Conservation (phyloP, 2,888 invertebrate species). For the Acleris emargana region DNA sequence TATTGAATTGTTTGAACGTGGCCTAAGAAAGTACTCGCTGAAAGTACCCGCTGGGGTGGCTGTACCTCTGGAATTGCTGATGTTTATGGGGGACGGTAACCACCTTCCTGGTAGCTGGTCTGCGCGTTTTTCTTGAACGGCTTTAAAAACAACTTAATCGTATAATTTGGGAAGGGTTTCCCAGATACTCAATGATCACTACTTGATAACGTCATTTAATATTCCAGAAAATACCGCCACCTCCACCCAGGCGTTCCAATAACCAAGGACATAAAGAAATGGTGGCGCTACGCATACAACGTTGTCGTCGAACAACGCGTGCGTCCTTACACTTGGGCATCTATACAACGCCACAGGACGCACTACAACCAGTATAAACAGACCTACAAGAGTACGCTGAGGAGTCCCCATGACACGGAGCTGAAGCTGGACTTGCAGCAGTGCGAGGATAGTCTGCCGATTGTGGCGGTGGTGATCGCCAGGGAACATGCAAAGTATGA, state of each 20-base stretch:
- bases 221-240: constrained; percentile 84
- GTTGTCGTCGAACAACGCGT: constrained; percentile 88
- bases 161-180: no score
- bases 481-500: constrained; percentile 91
- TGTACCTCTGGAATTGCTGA: no score
- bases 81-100: no score
- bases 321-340: constrained; percentile 89
- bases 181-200: no score
- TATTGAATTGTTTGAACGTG: no score
- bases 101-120: no score
- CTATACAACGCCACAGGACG: constrained; percentile 86
- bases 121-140: no score
- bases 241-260: constrained; percentile 84
- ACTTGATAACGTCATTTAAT: not conserved
- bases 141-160: no score
- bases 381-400: constrained; percentile 87
- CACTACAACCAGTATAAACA: constrained; percentile 87
- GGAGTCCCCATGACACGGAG: constrained; percentile 89
- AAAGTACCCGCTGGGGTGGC: no score
- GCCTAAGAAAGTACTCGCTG: no score
- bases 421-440: constrained; percentile 88
- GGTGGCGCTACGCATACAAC: constrained; percentile 91
- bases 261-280: constrained; percentile 83
- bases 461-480: constrained; percentile 90
- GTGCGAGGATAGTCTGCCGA: constrained; percentile 89